Evolutionary conservation across 2,797 vertebrate species (phyloP).

Genomic region (Sparus aurata): DNA sequence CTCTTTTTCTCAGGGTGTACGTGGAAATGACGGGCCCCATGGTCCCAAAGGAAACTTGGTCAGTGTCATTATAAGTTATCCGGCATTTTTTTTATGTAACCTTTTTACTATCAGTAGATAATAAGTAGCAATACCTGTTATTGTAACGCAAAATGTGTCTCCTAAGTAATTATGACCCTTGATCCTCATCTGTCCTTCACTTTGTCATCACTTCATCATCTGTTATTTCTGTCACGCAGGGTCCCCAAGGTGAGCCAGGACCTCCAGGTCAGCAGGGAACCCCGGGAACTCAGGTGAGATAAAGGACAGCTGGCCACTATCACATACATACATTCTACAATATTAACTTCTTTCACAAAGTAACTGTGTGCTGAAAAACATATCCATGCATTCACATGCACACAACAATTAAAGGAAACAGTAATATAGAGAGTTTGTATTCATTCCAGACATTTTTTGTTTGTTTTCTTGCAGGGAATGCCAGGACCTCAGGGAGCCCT

Average conservation of each 20-base stretch:
- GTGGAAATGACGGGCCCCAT: constrained; percentile 92
- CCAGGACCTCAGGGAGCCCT: constrained; percentile 90
- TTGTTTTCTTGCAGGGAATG: constrained; percentile 84
- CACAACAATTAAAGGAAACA: fast-evolving
- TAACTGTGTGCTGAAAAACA: background rate
- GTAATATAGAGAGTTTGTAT: fast-evolving
- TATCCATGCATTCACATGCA: fast-evolving
- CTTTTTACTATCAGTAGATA: background rate
- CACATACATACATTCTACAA: background rate
- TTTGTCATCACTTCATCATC: constrained; percentile 1
- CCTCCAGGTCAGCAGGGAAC: constrained; percentile 93
- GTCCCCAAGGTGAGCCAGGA: constrained; percentile 94
- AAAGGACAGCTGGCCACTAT: background rate
- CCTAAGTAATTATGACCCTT: background rate
- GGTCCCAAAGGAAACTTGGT: constrained; percentile 95
- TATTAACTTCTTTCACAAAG: background rate
- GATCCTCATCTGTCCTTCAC: fast-evolving
- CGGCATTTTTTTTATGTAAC: background rate
- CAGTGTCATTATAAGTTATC: constrained; percentile 65
- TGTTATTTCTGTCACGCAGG: constrained; percentile 74
- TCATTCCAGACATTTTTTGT: background rate
- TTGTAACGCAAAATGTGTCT: background rate
- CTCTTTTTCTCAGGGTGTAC: constrained; percentile 86
- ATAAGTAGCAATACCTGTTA: background rate
- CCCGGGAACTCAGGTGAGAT: constrained; percentile 90